Evolutionary conservation across 2,113 vertebrate species (phyloP), one percentile per base, ranked within the genome.

Genomic region (Upupa epops): DNA sequence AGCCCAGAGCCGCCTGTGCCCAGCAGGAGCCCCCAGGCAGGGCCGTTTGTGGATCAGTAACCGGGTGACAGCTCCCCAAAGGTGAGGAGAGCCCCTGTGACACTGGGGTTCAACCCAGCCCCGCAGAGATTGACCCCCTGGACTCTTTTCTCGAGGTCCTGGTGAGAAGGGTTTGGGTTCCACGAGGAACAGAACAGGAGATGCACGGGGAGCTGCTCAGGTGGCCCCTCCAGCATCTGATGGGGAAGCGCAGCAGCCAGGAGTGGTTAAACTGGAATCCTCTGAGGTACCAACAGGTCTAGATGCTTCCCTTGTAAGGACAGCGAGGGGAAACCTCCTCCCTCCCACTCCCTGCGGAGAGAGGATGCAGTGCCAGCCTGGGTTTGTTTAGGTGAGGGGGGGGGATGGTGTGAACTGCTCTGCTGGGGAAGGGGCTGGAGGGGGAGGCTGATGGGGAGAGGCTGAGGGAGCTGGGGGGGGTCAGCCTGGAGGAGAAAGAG

Each of bases 351-450:
- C 26, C 52, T 54, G 52, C 26, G 52, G 26, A 17, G 52, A 28
- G 52, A 28, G 14, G 26, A 54, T 24, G 25, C 22, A 48, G 46
- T 48, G 13, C 91, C 80, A 75, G 65, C 79, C 55, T 13, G 25
- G 74, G 48, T 95, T 95, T 54, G 29, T 59, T 79, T 86, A 69
- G 88, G 40, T 74, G 70, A 91, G 89, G 89, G 64, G 65, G 40
- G 40, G 11, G 40, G 40, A 42, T 42, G 40, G 40, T 42, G 40
- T 42, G 40, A 42, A 42, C 40, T 42, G 40, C 11, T 42, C 11
- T 42, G 11, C 40, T 15, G 40, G 40, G 40, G 40, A 11, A 42
- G 40, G 11, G 40, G 40, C 40, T 12, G 40, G 40, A 42, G 40
- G 40, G 15, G 40, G 40, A n/a, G n/a, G n/a, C n/a, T n/a, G n/a